Percentiles rank a stretch among this genome's conserved stretches.
Evolutionary conservation across 30 jellyfish, hydroid and myxozoan species (phyloP).

Genomic region (Cassiopea andromeda): DNA sequence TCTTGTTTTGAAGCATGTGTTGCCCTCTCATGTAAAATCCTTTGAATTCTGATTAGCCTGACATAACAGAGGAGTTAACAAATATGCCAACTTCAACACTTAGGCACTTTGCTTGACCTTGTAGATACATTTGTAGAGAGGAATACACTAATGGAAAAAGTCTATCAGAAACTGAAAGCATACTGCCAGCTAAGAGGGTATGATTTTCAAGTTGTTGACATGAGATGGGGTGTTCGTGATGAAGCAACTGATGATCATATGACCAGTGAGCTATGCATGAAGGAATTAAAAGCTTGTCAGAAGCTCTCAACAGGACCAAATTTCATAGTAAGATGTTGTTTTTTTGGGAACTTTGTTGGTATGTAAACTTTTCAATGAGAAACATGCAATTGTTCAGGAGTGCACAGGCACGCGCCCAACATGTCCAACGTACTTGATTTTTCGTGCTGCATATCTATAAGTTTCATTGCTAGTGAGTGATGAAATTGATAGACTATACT

Average conservation of each 20-base stretch:
- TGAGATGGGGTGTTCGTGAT: slow-evolving; percentile 98
- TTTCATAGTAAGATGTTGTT: slow-evolving; percentile 72
- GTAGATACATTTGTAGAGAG: slow-evolving; percentile 87
- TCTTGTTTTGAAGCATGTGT: too few relatives aligned
- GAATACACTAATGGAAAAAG: slow-evolving; percentile 78
- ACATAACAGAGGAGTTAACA: background rate
- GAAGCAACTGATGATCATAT: slow-evolving; percentile 97
- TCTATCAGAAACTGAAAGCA: slow-evolving; percentile 78
- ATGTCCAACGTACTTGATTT: background rate
- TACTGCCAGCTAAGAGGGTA: slow-evolving; percentile 90
- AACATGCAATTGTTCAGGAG: background rate
- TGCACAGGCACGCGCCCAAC: background rate
- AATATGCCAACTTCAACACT: background rate
- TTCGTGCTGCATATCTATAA: too few relatives aligned
- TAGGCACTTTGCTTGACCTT: background rate
- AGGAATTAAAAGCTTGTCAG: slow-evolving; percentile 85
- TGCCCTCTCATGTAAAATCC: too few relatives aligned
- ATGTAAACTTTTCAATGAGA: too few relatives aligned
- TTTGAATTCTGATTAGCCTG: too few relatives aligned
- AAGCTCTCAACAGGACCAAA: slow-evolving; percentile 89
- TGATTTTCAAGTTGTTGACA: slow-evolving; percentile 95
- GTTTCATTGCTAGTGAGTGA: too few relatives aligned
- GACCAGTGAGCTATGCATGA: slow-evolving; percentile 90
- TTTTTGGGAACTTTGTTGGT: too few relatives aligned
- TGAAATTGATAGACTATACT: too few relatives aligned